A percentile compares a stretch with the other conserved stretches of the same genome.
Evolutionary conservation across 2,113 vertebrate species (phyloP).

Genomic region (Lycocorax pyrrhopterus): DNA sequence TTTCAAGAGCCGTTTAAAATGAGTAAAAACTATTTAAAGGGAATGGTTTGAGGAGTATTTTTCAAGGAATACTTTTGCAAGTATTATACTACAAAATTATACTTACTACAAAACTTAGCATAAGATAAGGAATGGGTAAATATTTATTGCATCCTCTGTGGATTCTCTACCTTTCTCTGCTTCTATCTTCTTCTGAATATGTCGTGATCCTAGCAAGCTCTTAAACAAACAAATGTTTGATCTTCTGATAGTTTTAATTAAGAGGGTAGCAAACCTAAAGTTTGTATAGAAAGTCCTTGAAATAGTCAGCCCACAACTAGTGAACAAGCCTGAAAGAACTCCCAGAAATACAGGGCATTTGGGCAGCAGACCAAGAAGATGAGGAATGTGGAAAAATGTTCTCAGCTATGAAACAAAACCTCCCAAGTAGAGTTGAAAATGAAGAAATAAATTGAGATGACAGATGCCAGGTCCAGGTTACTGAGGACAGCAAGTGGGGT

Average conservation of each 20-base stretch:
- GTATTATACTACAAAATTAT: too few relatives aligned
- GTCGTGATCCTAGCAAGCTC: neutral
- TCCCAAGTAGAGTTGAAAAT: neutral
- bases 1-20: neutral
- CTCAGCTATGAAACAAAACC: neutral
- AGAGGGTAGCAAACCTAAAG: neutral
- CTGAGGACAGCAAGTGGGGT: neutral
- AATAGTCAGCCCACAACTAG: neutral
- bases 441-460: neutral
- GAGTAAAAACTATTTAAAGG: neutral
- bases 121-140: neutral
- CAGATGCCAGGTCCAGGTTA: neutral
- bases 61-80: neutral
- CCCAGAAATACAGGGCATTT: neutral
- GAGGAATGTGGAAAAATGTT: neutral
- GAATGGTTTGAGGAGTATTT: neutral
- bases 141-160: neutral
- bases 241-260: neutral
- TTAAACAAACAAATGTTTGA: neutral
- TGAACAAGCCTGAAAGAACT: neutral
- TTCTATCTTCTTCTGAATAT: neutral
- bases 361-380: neutral
- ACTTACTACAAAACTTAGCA: neutral
- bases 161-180: neutral
- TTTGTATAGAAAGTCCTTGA: neutral